A percentile compares a stretch with the other conserved stretches of the same genome.
Conservation (phyloP, 2,888 invertebrate genomes). For the Geophilus truncorum region DNA sequence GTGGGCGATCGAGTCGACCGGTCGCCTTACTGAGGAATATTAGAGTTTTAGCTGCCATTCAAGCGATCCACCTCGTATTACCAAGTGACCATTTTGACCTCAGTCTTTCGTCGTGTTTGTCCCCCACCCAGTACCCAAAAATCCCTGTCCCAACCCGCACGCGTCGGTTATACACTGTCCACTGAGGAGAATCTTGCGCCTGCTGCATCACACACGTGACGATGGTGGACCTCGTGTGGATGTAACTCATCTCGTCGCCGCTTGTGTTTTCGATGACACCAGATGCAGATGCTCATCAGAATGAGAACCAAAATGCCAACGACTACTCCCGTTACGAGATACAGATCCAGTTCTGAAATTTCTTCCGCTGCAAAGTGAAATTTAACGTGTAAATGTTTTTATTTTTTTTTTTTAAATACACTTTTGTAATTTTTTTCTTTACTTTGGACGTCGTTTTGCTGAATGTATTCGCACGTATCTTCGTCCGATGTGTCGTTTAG, state of each 20-base stretch:
- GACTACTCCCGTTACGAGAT: slow-evolving; percentile 54
- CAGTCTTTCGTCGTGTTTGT: neutral
- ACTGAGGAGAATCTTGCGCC: slow-evolving; percentile 57
- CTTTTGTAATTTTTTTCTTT: neutral
- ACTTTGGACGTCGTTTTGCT: neutral
- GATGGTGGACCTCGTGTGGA: slow-evolving; percentile 37
- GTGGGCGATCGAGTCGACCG: neutral
- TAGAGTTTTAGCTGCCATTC: slow-evolving; percentile 30
- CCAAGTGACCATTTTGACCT: neutral
- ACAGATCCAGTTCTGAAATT: slow-evolving; percentile 57
- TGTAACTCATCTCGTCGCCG: slow-evolving; percentile 40
- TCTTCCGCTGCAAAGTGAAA: slow-evolving; percentile 48
- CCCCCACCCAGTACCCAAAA: neutral
- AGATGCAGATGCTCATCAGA: slow-evolving; percentile 52
- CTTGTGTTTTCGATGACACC: slow-evolving; percentile 53
- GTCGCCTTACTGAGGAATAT: neutral
- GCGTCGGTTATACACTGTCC: slow-evolving; percentile 53
- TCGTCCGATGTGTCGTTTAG: slow-evolving; percentile 68
- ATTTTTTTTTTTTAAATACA: neutral
- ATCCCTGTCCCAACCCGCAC: neutral
- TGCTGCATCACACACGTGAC: slow-evolving; percentile 55
- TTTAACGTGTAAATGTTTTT: too few species aligned
- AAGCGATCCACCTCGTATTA: slow-evolving; percentile 6
- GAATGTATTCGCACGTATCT: slow-evolving; percentile 64
- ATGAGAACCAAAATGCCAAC: slow-evolving; percentile 53